These are phyloP conservation scores for Polymixis lichenea DNA, from an alignment of 2,888 invertebrate genomes.

Conservation along the genomic window DNA sequence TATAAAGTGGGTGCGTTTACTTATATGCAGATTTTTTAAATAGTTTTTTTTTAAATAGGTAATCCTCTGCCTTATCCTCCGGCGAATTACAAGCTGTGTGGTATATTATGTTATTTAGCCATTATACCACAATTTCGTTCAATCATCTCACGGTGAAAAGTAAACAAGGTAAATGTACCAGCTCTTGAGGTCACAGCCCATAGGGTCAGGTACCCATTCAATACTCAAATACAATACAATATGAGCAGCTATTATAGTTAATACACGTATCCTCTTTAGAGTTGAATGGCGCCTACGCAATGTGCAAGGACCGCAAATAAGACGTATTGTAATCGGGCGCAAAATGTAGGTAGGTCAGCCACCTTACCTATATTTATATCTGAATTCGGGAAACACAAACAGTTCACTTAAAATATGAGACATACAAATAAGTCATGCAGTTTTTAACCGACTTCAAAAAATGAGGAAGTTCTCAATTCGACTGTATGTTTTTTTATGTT, in stretches of 20 bases:
- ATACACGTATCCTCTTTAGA: conserved; percentile 63
- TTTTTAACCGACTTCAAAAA: no score
- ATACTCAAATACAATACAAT: conserved; percentile 67
- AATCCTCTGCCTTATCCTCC: not conserved
- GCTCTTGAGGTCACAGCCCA: conserved; percentile 33
- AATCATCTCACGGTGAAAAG: not conserved
- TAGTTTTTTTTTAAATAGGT: no score
- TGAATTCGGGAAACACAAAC: no score
- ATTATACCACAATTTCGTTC: not conserved
- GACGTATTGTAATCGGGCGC: conserved; percentile 29
- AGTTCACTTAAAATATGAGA: no score
- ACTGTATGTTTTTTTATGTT: no score
- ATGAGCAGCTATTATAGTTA: conserved; percentile 55
- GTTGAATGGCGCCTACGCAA: conserved; percentile 63
- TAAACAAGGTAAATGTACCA: conserved; percentile 40
- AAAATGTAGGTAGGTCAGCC: conserved; percentile 40
- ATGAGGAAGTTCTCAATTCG: no score
- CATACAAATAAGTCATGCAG: no score
- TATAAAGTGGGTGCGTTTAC: not conserved
- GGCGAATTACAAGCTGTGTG: not conserved
- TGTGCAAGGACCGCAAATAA: conserved; percentile 53
- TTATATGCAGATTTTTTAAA: no score
- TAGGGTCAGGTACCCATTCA: conserved; percentile 59
- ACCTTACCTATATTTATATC: conserved; percentile 1
- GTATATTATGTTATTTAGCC: not conserved